Conservation (phyloP, 2,797 vertebrate genomes). For the Leptoclinus maculatus region DNA sequence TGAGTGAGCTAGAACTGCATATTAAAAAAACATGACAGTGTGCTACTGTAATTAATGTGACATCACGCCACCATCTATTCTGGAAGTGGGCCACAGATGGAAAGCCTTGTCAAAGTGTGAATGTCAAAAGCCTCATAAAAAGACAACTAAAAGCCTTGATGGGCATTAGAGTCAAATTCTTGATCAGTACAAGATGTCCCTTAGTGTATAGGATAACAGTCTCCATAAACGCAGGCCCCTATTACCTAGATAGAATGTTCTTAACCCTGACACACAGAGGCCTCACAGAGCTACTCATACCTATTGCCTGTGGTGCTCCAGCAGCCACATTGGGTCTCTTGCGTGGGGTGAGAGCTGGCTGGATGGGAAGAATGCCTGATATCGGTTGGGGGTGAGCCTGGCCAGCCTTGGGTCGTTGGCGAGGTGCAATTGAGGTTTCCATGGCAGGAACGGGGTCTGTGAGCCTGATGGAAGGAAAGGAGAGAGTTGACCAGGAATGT, state of each 20-base stretch:
- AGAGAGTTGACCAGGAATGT: background rate
- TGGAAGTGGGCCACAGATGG: conserved; percentile 11
- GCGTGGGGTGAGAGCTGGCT: conserved; percentile 94
- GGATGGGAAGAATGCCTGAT: conserved; percentile 95
- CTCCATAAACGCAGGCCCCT: background rate
- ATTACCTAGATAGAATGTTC: background rate
- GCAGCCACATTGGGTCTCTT: conserved; percentile 89
- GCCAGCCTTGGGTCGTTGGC: conserved; percentile 96
- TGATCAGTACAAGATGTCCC: conserved; percentile 16
- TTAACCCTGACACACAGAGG: conserved; percentile 4
- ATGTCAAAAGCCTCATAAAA: conserved; percentile 43
- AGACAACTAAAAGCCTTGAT: conserved; percentile 35
- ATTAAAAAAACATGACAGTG: background rate
- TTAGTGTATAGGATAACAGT: background rate
- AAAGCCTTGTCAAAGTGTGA: background rate
- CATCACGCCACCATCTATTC: conserved; percentile 6
- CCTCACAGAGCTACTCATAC: conserved; percentile 71
- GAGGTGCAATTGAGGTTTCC: conserved; percentile 97
- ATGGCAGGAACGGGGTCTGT: conserved; percentile 95
- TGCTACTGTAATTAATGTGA: conserved; percentile 4
- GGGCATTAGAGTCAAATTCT: conserved; percentile 30
- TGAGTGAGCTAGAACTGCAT: background rate
- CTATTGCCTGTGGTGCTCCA: conserved; percentile 82
- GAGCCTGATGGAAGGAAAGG: conserved; percentile 81
- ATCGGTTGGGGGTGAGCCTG: conserved; percentile 94